Evolutionary conservation across 2,888 invertebrate species (phyloP).

Genomic region (Eupithecia vulgata): DNA sequence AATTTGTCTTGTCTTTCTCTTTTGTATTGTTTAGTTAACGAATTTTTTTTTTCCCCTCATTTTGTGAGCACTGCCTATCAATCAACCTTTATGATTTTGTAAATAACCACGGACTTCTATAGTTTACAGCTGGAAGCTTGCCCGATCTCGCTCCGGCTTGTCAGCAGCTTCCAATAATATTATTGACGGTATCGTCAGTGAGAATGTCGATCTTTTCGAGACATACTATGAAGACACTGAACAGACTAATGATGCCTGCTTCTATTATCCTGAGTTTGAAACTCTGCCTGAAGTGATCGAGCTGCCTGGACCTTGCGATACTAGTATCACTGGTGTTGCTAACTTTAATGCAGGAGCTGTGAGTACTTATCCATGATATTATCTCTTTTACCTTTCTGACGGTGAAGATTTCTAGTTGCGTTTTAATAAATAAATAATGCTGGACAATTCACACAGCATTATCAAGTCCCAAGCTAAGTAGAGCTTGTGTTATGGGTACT

Average conservation of each 20-base stretch:
- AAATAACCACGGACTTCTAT: conserved; percentile 32
- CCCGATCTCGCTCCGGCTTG: conserved; percentile 56
- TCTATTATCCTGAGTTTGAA: conserved; percentile 68
- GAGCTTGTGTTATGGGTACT: no score
- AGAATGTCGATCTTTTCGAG: conserved; percentile 60
- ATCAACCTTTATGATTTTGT: neutral
- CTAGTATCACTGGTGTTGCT: conserved; percentile 55
- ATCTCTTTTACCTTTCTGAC: neutral
- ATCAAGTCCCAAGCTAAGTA: no score
- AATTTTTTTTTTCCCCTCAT: neutral
- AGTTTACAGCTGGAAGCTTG: conserved; percentile 77
- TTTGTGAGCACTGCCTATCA: neutral
- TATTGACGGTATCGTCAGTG: conserved; percentile 54
- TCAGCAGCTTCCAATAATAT: conserved; percentile 50
- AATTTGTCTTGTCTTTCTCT: no score
- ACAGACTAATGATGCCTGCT: conserved; percentile 64
- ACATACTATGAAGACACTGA: conserved; percentile 61
- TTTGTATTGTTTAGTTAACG: no score
- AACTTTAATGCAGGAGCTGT: conserved; percentile 60
- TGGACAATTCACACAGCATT: no score
- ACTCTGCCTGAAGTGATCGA: conserved; percentile 53
- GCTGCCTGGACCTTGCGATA: conserved; percentile 63
- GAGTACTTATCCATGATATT: conserved; percentile 33
- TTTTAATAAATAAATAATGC: no score
- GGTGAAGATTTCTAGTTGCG: no score